A percentile compares a stretch with the other conserved stretches of the same genome.
Evolutionary conservation across 2,797 vertebrate genomes (phyloP).

Genomic region (Sebastes flavidus): DNA sequence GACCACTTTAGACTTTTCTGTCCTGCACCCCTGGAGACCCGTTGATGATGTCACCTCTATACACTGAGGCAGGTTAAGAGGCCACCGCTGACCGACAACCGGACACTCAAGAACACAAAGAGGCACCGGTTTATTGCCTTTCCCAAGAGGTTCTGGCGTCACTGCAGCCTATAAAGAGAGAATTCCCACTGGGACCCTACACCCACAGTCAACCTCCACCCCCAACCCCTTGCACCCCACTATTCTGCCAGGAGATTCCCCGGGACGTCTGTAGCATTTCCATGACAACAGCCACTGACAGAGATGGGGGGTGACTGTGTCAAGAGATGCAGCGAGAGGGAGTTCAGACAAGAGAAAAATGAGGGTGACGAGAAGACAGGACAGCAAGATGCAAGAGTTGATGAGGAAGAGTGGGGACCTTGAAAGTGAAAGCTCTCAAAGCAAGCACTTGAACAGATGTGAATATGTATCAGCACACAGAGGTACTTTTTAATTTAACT

Average conservation of each 20-base stretch:
- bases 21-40: constrained; percentile 53
- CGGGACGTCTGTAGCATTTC: constrained; percentile 70
- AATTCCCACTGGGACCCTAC: constrained; percentile 81
- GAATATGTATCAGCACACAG: background rate
- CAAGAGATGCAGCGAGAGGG: constrained; percentile 61
- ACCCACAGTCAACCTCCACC: constrained; percentile 66
- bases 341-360: constrained; percentile 22
- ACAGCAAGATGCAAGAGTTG: constrained; percentile 37
- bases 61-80: constrained; percentile 72
- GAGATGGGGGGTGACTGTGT: constrained; percentile 60
- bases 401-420: constrained; percentile 24
- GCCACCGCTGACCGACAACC: constrained; percentile 71
- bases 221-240: constrained; percentile 63
- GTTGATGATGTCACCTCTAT: constrained; percentile 72
- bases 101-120: constrained; percentile 77
- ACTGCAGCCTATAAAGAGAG: constrained; percentile 79
- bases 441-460: background rate
- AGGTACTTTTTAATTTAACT: background rate
- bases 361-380: constrained; percentile 52
- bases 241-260: constrained; percentile 80
- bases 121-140: constrained; percentile 83
- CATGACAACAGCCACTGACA: constrained; percentile 78
- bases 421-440: constrained; percentile 27
- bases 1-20: constrained; percentile 39
- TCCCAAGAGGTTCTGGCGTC: constrained; percentile 83